Base-by-base conservation (phyloP, 2,797 vertebrate species). In the Sebastes cheni region DNA sequence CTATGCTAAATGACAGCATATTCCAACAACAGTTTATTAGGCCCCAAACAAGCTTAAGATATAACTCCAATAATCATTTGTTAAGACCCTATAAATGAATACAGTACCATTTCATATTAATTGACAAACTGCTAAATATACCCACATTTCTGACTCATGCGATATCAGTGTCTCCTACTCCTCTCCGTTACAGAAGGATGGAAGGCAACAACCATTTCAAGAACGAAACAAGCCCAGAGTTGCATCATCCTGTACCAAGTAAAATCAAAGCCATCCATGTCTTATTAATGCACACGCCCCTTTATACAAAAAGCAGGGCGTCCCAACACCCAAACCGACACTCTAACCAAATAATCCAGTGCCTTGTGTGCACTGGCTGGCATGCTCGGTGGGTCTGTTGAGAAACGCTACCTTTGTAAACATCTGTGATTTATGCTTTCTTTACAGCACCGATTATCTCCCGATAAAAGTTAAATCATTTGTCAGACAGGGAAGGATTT, bases 281-380 rank as follows among this genome's bases (percentile, higher is more conserved):
- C 81, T 80, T 74, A 75, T 76, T 91, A 89, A 89, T 87, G 86
- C 89, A 92, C 86, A 76, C 71, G 30, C 60, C 83, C 89, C 77
- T 81, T 81, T 82, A 64, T 20, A 85, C 76, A 83, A 77, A 76
- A 78, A 81, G 78, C 67, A 78, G 85, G 1, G 58, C 50, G 46
- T 71, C 71, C 65, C 32, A 64, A 77, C 72, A 54, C 54, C 74
- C 66, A 5, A 56, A 25, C 69, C 8, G 2, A 59, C 58, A 55
- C 72, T 29, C 27, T 1, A 27, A 67, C 65, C 52, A 3, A 39
- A n/a, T 46, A 6, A 65, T 16, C 70, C 23, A 5, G 64, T 46
- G 58, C 50, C 54, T 74, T 36, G 23, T 69, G 75, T 52, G 46
- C 54, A 29, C 67, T 20, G 34, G 32, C 50, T 52, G 67, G 29